Evolutionary conservation across 2,113 vertebrate species (phyloP), one percentile per base, ranked within the genome.

Genomic region (Amia ocellicauda): DNA sequence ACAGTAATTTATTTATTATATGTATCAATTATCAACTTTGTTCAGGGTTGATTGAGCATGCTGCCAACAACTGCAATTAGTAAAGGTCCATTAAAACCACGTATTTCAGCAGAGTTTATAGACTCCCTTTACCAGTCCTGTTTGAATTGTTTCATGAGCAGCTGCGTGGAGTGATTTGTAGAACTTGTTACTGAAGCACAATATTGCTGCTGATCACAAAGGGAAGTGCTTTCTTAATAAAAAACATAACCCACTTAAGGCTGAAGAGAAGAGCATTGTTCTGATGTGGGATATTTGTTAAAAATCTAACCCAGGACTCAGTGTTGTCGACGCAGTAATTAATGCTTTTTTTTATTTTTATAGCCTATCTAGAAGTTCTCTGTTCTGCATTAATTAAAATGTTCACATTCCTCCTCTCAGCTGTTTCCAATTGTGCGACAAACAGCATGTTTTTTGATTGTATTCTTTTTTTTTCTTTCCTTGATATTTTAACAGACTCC

Each of bases 301-400:
- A 74, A 82, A 88, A 86, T 86, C 84, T 85, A 84, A 86, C 79
- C 67, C 69, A 26, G 42, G 43, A 80, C 85, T 88, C 85, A 78
- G 64, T 69, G 50, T 20, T 43, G 27, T 36, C 23, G 55, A 23
- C 26, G 8, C 28, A 7, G 28, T 58, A 68, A 71, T 62, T 58
- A 50, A 28, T 23, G 56, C 55, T 52, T 47, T n/a, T 53, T 60
- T 56, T 60, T 27, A 47, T 62, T 28, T 61, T 68, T 63, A 58
- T 63, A 20, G 36, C 60, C 31, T 27, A 40, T 50, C 52, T 16
- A 60, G 52, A 67, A 60, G 47, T 69, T 54, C 67, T 65, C 64
- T 47, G 67, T 68, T 65, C 59, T n/a, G 50, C 57, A 61, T 66
- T 74, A 74, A 74, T 74, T 72, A 74, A 63, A 31, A 64, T 62